Evolutionary conservation across 1,140 invertebrate genomes (phyloP).

Genomic region (Apis laboriosa): DNA sequence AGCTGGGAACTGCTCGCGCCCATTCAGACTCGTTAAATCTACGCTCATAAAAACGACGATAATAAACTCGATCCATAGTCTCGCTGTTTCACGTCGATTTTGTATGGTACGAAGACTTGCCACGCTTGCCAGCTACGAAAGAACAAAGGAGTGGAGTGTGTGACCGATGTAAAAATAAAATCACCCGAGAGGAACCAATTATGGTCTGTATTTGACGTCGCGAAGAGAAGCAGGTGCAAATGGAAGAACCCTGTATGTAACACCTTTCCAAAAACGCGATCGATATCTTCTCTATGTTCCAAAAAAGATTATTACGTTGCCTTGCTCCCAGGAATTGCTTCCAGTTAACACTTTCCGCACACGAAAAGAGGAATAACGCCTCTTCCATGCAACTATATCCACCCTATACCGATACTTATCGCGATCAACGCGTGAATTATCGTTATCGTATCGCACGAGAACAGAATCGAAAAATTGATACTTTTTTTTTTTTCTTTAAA

Average conservation of each 20-base stretch:
- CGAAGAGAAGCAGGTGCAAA: conserved; percentile 52
- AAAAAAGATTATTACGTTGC: background rate
- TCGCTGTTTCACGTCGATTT: conserved; percentile 21
- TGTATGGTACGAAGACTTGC: background rate
- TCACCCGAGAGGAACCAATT: conserved; percentile 46
- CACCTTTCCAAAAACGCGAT: conserved; percentile 45
- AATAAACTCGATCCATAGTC: conserved; percentile 10
- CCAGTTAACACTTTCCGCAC: too few species aligned
- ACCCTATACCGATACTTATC: too few species aligned
- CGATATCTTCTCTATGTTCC: conserved; percentile 8
- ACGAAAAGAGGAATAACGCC: too few species aligned
- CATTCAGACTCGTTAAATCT: conserved; percentile 18
- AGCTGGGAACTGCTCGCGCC: background rate
- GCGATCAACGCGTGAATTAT: background rate
- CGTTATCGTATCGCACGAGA: background rate
- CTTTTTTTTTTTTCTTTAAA: too few species aligned
- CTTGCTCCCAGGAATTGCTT: too few species aligned
- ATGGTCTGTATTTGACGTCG: conserved; percentile 18
- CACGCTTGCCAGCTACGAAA: background rate
- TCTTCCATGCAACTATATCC: too few species aligned
- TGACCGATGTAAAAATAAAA: conserved; percentile 43
- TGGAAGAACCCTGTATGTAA: conserved; percentile 5
- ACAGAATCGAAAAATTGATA: background rate
- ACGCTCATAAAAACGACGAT: conserved; percentile 23
- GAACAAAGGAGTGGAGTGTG: conserved; percentile 43